These are phyloP conservation scores for Barbus barbus DNA, from an alignment of 2,113 vertebrate species.

Conservation along the genomic window DNA sequence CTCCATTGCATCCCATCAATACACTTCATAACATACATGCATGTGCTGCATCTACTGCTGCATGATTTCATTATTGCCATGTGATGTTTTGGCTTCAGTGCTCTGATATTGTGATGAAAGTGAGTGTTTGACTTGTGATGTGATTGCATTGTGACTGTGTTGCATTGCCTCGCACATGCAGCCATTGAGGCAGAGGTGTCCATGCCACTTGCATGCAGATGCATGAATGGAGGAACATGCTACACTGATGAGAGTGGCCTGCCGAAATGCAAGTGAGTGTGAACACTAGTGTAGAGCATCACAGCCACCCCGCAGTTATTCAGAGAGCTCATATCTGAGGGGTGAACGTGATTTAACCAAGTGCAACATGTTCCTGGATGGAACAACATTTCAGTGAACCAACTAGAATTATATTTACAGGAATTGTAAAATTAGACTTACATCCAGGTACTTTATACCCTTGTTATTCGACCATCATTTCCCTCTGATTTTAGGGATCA, in stretches of 20 bases:
- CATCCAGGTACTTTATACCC: no score
- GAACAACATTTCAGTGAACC: no score
- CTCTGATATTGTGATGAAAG: not conserved
- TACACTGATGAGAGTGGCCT: constrained; percentile 85
- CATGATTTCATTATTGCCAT: constrained; percentile 16
- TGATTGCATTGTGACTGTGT: constrained; percentile 14
- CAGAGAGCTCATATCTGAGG: no score
- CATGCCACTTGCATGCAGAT: constrained; percentile 93
- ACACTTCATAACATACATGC: not conserved
- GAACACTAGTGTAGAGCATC: not conserved
- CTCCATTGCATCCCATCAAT: not conserved
- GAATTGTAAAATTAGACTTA: no score
- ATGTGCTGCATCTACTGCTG: not conserved
- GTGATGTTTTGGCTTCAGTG: not conserved
- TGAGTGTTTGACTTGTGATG: constrained; percentile 16
- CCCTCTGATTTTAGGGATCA: no score
- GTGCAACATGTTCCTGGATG: no score
- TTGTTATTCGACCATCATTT: no score
- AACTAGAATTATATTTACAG: no score
- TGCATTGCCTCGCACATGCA: constrained; percentile 75
- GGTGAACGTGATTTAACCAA: no score
- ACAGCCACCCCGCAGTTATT: not conserved
- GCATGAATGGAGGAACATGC: constrained; percentile 94
- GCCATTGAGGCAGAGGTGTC: constrained; percentile 84
- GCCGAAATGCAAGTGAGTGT: constrained; percentile 97